Conservation (phyloP, 2,113 vertebrate species). For the Mormoops blainvillei region DNA sequence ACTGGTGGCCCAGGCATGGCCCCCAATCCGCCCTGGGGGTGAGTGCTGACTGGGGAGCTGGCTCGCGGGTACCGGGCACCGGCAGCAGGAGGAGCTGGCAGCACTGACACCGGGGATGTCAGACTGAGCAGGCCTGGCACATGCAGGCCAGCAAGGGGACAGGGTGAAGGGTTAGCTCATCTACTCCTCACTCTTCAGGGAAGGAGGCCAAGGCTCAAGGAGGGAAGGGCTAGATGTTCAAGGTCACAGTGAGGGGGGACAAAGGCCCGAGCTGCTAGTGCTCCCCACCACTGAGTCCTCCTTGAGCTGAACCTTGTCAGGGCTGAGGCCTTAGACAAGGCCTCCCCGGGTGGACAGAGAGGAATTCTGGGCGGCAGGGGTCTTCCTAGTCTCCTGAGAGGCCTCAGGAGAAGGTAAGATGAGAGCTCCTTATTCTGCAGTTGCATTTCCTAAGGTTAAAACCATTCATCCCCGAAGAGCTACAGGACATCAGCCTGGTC, state of each 20-base stretch:
- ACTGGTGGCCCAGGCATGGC: conserved; percentile 53
- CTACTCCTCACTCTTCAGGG: not conserved
- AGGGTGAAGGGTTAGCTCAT: not conserved
- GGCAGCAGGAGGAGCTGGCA: not conserved
- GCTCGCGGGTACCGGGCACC: not conserved
- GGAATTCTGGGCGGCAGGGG: not conserved
- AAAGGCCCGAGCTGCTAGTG: not conserved
- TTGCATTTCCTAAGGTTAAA: not conserved
- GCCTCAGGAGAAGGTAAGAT: not conserved
- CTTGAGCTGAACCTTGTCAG: not conserved
- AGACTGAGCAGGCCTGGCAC: not conserved
- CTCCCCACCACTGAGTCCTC: not conserved
- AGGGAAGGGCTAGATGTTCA: not conserved
- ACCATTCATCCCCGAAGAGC: not conserved
- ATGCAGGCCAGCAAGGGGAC: not conserved
- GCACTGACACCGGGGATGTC: not conserved
- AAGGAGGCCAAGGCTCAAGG: not conserved
- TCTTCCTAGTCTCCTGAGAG: not conserved
- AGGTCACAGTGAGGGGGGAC: not conserved
- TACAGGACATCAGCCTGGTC: not conserved
- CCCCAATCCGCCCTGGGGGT: not conserved
- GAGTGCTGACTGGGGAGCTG: conserved; percentile 31
- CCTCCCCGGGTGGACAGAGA: not conserved
- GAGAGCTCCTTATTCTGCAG: not conserved
- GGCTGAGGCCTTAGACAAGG: not conserved